Evolutionary conservation across 2,797 vertebrate genomes (phyloP).

Genomic region (Parauchenoglanis punctatus): DNA sequence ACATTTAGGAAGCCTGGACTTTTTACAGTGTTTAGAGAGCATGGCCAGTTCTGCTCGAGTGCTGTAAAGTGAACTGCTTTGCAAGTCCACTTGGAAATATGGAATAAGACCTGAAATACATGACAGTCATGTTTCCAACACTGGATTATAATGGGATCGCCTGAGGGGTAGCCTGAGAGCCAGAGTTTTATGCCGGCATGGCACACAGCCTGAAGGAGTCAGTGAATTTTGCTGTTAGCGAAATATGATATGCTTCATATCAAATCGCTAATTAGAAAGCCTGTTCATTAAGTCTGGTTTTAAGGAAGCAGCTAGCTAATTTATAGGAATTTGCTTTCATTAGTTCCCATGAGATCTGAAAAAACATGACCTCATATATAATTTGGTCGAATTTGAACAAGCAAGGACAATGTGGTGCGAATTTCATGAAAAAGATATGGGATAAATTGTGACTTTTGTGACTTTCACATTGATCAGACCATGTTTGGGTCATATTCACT

Average conservation of each 20-base stretch:
- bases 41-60: neutral
- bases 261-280: slow-evolving; percentile 29
- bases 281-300: slow-evolving; percentile 9
- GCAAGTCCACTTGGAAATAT: slow-evolving; percentile 32
- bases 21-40: slow-evolving; percentile 26
- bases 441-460: neutral
- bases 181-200: slow-evolving; percentile 23
- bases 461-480: neutral
- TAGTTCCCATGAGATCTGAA: neutral
- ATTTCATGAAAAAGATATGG: neutral
- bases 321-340: neutral
- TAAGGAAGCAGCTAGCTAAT: neutral
- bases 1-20: slow-evolving; percentile 36
- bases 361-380: neutral
- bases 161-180: slow-evolving; percentile 40
- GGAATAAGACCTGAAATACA: slow-evolving; percentile 18
- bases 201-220: slow-evolving; percentile 28
- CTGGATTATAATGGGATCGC: slow-evolving; percentile 28
- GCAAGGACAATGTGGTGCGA: neutral
- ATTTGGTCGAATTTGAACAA: neutral
- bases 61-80: slow-evolving; percentile 25
- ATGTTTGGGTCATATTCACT: neutral
- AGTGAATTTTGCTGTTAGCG: slow-evolving; percentile 9
- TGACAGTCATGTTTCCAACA: slow-evolving; percentile 19
- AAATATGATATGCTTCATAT: slow-evolving; percentile 23